A percentile compares a stretch with the other conserved stretches of the same genome.
These are phyloP conservation scores for Rhadinocentrus ornatus DNA, from an alignment of 2,797 vertebrate genomes.

Conservation along the genomic window DNA sequence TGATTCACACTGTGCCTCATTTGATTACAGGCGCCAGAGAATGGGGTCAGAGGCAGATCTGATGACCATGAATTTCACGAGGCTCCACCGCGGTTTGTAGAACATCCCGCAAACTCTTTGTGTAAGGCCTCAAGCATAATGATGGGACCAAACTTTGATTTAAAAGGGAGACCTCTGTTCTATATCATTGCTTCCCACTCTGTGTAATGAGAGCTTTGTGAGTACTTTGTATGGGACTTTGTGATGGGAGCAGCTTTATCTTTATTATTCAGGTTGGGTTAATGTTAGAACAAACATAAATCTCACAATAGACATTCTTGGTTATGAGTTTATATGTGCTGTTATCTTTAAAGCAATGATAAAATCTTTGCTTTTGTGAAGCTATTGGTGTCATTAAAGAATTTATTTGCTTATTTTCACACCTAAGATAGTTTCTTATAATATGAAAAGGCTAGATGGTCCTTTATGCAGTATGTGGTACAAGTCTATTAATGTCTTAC, in stretches of 20 bases:
- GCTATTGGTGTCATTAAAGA: not conserved
- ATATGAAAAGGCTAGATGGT: not conserved
- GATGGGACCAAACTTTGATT: constrained; percentile 63
- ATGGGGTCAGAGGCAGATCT: constrained; percentile 68
- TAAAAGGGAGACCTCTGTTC: constrained; percentile 56
- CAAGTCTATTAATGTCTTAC: not conserved
- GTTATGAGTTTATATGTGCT: not conserved
- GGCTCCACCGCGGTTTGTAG: constrained; percentile 50
- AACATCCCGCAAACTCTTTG: constrained; percentile 53
- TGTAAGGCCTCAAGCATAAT: constrained; percentile 53
- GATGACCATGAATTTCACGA: constrained; percentile 64
- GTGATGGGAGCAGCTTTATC: constrained; percentile 30
- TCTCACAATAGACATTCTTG: constrained; percentile 14
- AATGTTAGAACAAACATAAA: constrained; percentile 16
- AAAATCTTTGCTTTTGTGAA: not conserved
- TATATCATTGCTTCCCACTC: constrained; percentile 65
- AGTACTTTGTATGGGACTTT: constrained; percentile 47
- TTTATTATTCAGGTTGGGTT: constrained; percentile 6
- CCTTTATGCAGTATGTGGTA: not conserved
- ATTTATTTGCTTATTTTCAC: not conserved
- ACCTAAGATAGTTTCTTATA: not conserved
- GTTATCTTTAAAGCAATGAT: not conserved
- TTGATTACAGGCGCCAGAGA: constrained; percentile 71
- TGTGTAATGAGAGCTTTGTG: constrained; percentile 63
- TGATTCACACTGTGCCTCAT: constrained; percentile 66